Base-by-base conservation (phyloP, 2,113 vertebrate species). In the Thermophis baileyi region DNA sequence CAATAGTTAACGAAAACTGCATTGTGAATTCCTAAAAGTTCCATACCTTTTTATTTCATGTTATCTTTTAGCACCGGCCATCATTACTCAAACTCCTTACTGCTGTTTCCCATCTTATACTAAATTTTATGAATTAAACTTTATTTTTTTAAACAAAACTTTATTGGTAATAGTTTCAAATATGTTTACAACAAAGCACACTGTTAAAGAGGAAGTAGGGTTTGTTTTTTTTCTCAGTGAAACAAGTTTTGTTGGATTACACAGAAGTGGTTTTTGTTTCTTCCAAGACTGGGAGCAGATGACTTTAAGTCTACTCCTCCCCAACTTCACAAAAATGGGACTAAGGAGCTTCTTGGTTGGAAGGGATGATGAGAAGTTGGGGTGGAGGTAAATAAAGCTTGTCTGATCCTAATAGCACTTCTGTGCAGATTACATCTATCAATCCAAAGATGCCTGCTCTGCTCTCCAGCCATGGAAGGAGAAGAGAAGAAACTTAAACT, bases 131-230 rank as follows among this genome's bases (percentile, higher is more conserved):
- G 54, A 90, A 93, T 35, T n/a, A 47, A 89, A 93, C 35, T 47
- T 35, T 49, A 20, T 93, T 93, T 93, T 93, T 93, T 93, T 93
- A 89, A 93, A 93, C 90, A 91, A 91, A 93, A 93, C 93, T 95
- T 95, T 50, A 94, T 94, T 94, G 92, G 90, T 94, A 94, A 94
- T 94, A 91, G 92, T 93, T 93, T 94, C 94, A 94, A 94, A 94
- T 94, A 94, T 90, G 90, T 94, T 94, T 93, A 94, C 94, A 94
- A 94, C 92, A 94, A 94, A 93, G 94, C 94, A 94, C 94, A 94
- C 94, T 92, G 90, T 93, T 93, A 94, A 89, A 94, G 92, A 93
- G 94, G 90, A 94, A 94, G 87, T 94, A 88, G 81, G 87, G 90
- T 85, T 85, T 93, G 92, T 88, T 89, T 69, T 44, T 89, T 93